Base-by-base conservation (phyloP, 2,113 vertebrate genomes). In the Pedetes capensis region DNA sequence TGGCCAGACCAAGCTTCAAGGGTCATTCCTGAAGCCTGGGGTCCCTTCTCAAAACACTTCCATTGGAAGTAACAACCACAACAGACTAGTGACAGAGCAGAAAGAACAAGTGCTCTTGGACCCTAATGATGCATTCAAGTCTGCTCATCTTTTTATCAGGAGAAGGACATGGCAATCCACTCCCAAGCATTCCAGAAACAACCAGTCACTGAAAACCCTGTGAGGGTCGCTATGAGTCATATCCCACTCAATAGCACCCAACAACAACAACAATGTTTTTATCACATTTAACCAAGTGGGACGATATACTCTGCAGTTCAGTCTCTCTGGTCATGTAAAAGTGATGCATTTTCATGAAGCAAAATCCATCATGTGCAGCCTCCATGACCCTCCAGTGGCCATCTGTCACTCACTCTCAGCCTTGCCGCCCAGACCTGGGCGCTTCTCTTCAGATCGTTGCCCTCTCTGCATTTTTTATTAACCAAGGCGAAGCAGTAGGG, bases 391-490 rank as follows among this genome's bases (percentile, higher is more conserved):
- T 81, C 37, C 4, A 1, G 29, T 79, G 66, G 37, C 8, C 53
- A 1, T 13, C 71, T 51, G 25, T 68, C 34, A n/a, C 82, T 76
- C 55, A 13, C 22, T 37, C 32, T 12, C 49, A 3, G 13, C 27
- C 69, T 17, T 39, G 9, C 12, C 1, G 10, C 47, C 0, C 6
- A 22, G 57, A 8, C 68, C 55, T 0, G 0, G 0, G 8, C 0
- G 1, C 20, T 16, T 10, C 6, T 8, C 17, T 42, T 14, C 4
- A 20, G 49, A 17, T 2, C 32, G 47, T 42, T 16, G 37, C 44
- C 84, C 47, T 64, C 14, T 0, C 49, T 13, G 25, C 32, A 14
- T 74, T 17, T 44, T 53, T 53, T 57, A 57, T 39, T 49, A 64
- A 18, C 63, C 57, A 53, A 47, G 8, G 25, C 39, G 34, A 71